These are phyloP conservation scores for Perccottus glenii DNA, from an alignment of 2,113 vertebrate genomes.

Conservation along the genomic window DNA sequence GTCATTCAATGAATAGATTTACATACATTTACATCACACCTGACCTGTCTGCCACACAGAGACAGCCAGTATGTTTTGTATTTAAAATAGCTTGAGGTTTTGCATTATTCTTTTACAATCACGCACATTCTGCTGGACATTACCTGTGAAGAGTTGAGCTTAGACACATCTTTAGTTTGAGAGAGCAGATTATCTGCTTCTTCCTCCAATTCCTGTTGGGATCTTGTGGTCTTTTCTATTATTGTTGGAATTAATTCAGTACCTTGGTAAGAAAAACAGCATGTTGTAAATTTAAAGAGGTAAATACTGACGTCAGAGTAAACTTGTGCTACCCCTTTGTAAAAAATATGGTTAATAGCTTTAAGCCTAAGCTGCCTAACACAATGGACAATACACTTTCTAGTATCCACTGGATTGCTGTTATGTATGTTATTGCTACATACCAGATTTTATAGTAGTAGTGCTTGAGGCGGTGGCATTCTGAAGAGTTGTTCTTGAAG, in stretches of 20 bases:
- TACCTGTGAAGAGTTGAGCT: slow-evolving; percentile 72
- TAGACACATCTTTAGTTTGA: slow-evolving; percentile 42
- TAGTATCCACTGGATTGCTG: not conserved
- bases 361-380: too few relatives aligned
- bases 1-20: not conserved
- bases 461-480: not conserved
- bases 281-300: not conserved
- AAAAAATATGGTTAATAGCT: too few relatives aligned
- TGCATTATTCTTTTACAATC: not conserved
- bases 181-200: slow-evolving; percentile 47
- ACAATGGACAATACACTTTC: too few relatives aligned
- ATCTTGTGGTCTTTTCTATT: slow-evolving; percentile 1
- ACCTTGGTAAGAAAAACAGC: not conserved
- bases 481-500: slow-evolving; percentile 10
- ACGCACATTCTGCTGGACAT: not conserved
- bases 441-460: slow-evolving; percentile 27
- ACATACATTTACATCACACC: slow-evolving; percentile 5
- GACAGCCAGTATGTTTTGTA: not conserved
- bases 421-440: not conserved
- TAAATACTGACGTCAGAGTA: not conserved
- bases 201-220: slow-evolving; percentile 12
- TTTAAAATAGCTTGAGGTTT: not conserved
- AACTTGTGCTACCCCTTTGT: too few relatives aligned
- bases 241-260: not conserved
- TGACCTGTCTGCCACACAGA: not conserved